A percentile compares a stretch with the other conserved stretches of the same genome.
Conservation (phyloP, 2,113 vertebrate species). For the Tragelaphus buxtoni region DNA sequence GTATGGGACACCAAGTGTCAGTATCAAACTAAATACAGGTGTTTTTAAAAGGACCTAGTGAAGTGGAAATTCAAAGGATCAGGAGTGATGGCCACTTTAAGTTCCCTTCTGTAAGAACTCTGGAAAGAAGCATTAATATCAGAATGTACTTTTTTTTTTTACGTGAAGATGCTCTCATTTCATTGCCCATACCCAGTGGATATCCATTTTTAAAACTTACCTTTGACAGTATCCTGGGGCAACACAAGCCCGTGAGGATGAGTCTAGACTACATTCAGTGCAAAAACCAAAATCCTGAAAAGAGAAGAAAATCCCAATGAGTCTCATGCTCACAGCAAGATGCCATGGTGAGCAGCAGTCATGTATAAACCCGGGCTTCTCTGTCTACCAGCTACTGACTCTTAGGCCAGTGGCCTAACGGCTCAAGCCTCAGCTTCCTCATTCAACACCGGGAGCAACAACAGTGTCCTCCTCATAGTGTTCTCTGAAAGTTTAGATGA, state of each 20-base stretch:
- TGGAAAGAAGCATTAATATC: not conserved
- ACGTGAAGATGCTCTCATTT: not conserved
- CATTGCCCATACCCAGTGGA: not conserved
- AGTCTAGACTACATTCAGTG: conserved; percentile 86
- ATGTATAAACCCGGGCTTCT: not conserved
- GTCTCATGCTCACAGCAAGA: not conserved
- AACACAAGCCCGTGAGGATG: conserved; percentile 76
- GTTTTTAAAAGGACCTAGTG: not conserved
- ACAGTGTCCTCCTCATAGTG: not conserved
- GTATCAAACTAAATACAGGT: not conserved
- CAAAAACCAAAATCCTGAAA: conserved; percentile 78
- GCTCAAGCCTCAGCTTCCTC: not conserved
- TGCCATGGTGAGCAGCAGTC: rapidly evolving
- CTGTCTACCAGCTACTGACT: not conserved
- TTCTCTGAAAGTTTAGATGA: not conserved
- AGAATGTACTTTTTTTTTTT: not conserved
- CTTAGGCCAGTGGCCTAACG: not conserved
- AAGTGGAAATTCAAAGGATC: not conserved
- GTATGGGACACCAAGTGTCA: not conserved
- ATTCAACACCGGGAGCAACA: not conserved
- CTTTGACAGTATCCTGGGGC: conserved; percentile 83
- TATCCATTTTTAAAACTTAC: conserved; percentile 72
- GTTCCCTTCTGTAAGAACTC: not conserved
- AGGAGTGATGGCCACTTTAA: not conserved
- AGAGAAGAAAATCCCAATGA: conserved; percentile 26